Evolutionary conservation across 2,113 vertebrate genomes (phyloP).

Genomic region (Solea senegalensis): DNA sequence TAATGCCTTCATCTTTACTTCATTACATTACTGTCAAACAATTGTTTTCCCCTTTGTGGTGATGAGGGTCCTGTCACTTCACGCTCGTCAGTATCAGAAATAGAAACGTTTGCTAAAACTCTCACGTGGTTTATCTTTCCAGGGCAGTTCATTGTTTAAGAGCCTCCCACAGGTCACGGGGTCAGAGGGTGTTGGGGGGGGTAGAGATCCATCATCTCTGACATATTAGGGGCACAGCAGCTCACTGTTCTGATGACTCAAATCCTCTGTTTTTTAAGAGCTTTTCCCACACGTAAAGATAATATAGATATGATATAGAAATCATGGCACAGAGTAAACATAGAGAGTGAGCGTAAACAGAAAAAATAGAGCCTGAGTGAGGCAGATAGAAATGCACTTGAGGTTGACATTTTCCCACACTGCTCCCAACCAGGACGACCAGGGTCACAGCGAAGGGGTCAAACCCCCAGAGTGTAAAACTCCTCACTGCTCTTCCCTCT

Average conservation of each 20-base stretch:
- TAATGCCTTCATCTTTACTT: slow-evolving; percentile 20
- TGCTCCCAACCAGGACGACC: slow-evolving; percentile 13
- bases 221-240: background rate
- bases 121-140: background rate
- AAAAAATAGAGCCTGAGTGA: slow-evolving; percentile 13
- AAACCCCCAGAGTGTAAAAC: slow-evolving; percentile 40
- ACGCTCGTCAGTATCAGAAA: background rate
- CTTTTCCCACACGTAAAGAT: background rate
- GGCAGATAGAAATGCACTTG: background rate
- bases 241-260: background rate
- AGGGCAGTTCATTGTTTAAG: slow-evolving; percentile 3
- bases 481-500: slow-evolving; percentile 40
- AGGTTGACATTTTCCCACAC: slow-evolving; percentile 69
- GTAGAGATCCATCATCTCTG: background rate
- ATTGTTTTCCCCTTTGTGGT: background rate
- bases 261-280: background rate
- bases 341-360: slow-evolving; percentile 18
- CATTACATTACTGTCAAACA: slow-evolving; percentile 5
- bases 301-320: background rate
- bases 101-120: background rate
- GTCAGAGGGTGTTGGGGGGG: slow-evolving; percentile 27
- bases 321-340: background rate
- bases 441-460: slow-evolving; percentile 47
- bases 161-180: background rate
- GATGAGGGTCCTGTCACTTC: background rate